Percentiles rank a stretch among this genome's conserved stretches.
phyloP scores from a whole-genome alignment of 1,140 invertebrate genomes.

The Camponotus vicinus region DNA sequence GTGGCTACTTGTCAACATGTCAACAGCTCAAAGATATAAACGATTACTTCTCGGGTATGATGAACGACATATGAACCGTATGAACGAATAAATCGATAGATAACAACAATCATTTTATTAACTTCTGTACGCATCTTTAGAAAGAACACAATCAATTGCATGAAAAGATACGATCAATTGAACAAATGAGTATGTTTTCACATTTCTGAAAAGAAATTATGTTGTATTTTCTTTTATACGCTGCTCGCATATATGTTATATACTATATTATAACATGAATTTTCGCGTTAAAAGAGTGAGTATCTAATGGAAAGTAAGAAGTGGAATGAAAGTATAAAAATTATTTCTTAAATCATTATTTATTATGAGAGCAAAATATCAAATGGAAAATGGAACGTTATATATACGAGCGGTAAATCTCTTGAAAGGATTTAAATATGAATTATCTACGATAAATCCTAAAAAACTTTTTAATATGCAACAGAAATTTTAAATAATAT shows the following conservation, averaged over 20 bases:
- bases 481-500: conserved; percentile 18
- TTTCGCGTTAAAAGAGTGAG: background rate
- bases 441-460: background rate
- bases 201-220: conserved; percentile 11
- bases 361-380: background rate
- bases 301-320: no score
- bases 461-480: background rate
- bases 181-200: background rate
- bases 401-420: background rate
- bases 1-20: conserved; percentile 68
- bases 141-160: conserved; percentile 6
- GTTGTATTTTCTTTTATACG: background rate
- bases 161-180: no score
- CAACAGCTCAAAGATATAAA: conserved; percentile 65
- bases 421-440: background rate
- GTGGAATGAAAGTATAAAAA: background rate
- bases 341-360: background rate
- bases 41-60: conserved; percentile 56
- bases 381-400: background rate
- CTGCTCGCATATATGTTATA: background rate
- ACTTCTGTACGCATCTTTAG: background rate
- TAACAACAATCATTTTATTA: conserved; percentile 31
- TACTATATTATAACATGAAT: background rate
- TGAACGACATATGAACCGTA: conserved; percentile 51
- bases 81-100: conserved; percentile 63